Evolutionary conservation across 2,888 invertebrate genomes (phyloP), one percentile per base, ranked within the genome.

Genomic region (Dolichomitus sp.): DNA sequence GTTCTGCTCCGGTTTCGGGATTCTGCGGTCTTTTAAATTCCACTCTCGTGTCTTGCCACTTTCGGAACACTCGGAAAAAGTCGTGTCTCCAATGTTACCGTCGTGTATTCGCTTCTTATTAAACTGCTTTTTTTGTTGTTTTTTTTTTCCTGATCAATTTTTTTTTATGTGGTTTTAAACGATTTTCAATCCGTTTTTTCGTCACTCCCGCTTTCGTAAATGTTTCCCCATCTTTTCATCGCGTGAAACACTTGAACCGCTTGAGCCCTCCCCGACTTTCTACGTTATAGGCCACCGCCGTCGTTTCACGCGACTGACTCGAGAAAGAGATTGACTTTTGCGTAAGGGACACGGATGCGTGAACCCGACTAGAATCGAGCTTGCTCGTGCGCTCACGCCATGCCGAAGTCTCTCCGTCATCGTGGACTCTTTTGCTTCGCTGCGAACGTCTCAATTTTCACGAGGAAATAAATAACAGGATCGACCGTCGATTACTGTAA

Each of bases 301-400:
- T 77, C 84, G 86, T 86, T 76, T 85, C 84, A 74, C 66, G 80
- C 81, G 82, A 82, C 79, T 84, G 85, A 40, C 50, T 70, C 69
- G 69, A 61, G 19, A 81, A 75, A 75, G 69, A 84, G 73, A 84
- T 84, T 81, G 82, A 81, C 79, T 84, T 84, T 86, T 84, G 85
- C 85, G 81, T 79, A 80, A 84, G 76, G 80, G 86, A 85, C 80
- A 85, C 83, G 84, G 85, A 74, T 85, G 85, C 84, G 80, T 84
- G 84, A 83, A 75, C 80, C 76, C 81, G 77, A 78, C 72, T 57
- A 73, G 42, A 78, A 80, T 63, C 57, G 42, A 84, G 81, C 59
- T 63, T 42, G 69, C 40, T 57, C 57, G 52, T 76, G 70, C 14
- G 9, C 72, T 75, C 40, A 76, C 19, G 61, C 61, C 42, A 75